Evolutionary conservation across 2,888 invertebrate genomes (phyloP).

Genomic region (Tyria jacobaeae): DNA sequence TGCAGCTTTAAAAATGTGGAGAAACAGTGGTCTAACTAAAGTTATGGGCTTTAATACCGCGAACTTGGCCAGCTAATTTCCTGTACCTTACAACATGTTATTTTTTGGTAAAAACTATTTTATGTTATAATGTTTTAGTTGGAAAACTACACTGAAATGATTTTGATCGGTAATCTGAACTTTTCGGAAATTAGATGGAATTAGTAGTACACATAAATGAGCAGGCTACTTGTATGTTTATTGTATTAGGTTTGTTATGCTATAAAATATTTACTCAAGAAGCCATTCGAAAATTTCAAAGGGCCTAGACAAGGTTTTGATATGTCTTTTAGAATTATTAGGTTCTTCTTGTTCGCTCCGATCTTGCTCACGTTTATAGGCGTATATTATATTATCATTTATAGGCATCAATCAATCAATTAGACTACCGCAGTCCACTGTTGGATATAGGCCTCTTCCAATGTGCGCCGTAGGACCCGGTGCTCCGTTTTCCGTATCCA

Average conservation of each 20-base stretch:
- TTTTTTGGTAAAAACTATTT: conserved; percentile 25
- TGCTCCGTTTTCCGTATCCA: too few relatives aligned
- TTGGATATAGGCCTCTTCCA: too few relatives aligned
- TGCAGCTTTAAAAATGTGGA: conserved; percentile 4
- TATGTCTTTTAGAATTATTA: too few relatives aligned
- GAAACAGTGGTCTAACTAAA: conserved; percentile 11
- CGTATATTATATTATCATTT: too few relatives aligned
- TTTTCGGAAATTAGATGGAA: conserved; percentile 16
- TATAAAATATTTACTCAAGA: neutral
- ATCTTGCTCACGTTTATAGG: too few relatives aligned
- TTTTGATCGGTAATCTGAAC: conserved; percentile 36
- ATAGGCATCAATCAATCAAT: too few relatives aligned
- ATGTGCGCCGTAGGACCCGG: too few relatives aligned
- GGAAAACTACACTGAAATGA: conserved; percentile 25
- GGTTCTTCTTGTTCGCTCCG: too few relatives aligned
- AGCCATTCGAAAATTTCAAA: too few relatives aligned
- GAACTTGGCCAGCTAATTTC: conserved; percentile 33
- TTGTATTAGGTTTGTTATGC: neutral
- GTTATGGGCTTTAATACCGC: conserved; percentile 21
- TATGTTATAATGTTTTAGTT: conserved; percentile 26
- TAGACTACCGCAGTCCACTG: too few relatives aligned
- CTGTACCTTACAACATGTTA: conserved; percentile 22
- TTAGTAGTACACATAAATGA: neutral
- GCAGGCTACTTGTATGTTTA: neutral
- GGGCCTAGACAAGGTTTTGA: too few relatives aligned